phyloP scores from a whole-genome alignment of 2,888 invertebrate genomes.

The Mythimna ferrago region DNA sequence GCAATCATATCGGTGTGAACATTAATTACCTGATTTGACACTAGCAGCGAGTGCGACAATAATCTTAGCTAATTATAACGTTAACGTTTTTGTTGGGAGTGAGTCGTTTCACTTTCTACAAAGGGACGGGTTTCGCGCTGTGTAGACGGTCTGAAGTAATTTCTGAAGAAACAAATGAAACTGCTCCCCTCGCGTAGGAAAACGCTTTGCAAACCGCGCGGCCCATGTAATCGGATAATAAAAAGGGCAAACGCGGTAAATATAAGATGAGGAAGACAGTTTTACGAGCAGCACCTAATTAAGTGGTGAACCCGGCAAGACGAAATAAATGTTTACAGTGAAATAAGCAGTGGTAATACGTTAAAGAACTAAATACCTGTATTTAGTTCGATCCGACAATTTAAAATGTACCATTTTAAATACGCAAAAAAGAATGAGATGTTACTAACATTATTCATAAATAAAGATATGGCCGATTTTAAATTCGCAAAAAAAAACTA shows the following conservation, averaged over 20 bases:
- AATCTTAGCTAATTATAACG: constrained; percentile 84
- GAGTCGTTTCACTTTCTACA: constrained; percentile 67
- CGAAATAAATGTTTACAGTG: constrained; percentile 85
- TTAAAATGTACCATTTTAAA: neutral
- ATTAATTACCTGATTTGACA: constrained; percentile 86
- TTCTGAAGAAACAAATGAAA: constrained; percentile 90
- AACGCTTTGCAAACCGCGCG: constrained; percentile 88
- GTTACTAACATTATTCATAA: too few relatives aligned
- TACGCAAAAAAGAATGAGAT: neutral
- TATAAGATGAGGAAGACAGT: constrained; percentile 91
- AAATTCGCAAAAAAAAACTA: too few relatives aligned
- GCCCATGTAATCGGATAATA: constrained; percentile 91
- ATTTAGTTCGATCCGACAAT: neutral
- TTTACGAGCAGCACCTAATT: constrained; percentile 91
- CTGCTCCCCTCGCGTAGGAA: constrained; percentile 87
- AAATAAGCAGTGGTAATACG: constrained; percentile 72
- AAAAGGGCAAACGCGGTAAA: constrained; percentile 91
- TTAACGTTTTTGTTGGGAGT: constrained; percentile 73
- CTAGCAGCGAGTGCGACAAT: constrained; percentile 77
- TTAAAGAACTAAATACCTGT: constrained; percentile 45
- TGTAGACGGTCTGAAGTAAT: constrained; percentile 85
- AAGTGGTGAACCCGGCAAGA: constrained; percentile 90
- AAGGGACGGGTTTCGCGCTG: constrained; percentile 70
- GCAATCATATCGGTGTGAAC: constrained; percentile 87
- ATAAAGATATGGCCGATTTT: too few relatives aligned